Evolutionary conservation across 2,888 invertebrate genomes (phyloP), one percentile per base, ranked within the genome.

Genomic region (Coenonympha glycerion): DNA sequence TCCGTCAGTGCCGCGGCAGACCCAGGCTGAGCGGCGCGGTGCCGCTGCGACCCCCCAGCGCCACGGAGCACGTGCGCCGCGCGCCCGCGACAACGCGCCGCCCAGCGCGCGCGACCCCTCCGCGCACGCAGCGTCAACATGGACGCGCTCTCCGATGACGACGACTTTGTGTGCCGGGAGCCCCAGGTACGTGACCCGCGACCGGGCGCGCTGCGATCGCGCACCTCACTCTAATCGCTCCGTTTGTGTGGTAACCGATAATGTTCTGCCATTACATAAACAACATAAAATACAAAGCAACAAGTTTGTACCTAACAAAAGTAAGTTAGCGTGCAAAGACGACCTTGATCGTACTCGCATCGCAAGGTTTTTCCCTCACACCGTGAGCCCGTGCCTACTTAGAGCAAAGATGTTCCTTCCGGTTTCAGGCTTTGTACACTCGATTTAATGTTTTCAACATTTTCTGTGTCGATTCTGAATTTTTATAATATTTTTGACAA

Each of bases 91-190:
- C 70, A 62, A 73, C 76, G 79, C 79, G 79, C 78, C 77, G 76
- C 73, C 75, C 73, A 68, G 72, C 75, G 73, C 74, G 72, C 71
- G 65, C 73, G 65, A 67, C 66, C 68, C 57, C 68, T 59, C 63
- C 57, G 49, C 63, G 55, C 72, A 63, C 70, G 53, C 68, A 55
- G 54, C 62, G 61, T 54, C 66, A 76, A 74, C 74, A 87, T 87
- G 86, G 85, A 87, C 80, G 83, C 80, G 71, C 86, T 86, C 73
- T 85, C 85, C 70, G 86, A 87, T 75, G 86, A 87, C 73, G 85
- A 86, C 66, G 86, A 87, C 45, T 84, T 73, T 71, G 65, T 76
- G 73, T 82, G 82, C 71, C 80, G 83, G 58, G 82, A 82, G 62
- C 76, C 76, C 64, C 85, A 86, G 86, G 86, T 87, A 82, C 64